Evolutionary conservation across 1,140 invertebrate species (phyloP).

Genomic region (Leptinotarsa lineolata): DNA sequence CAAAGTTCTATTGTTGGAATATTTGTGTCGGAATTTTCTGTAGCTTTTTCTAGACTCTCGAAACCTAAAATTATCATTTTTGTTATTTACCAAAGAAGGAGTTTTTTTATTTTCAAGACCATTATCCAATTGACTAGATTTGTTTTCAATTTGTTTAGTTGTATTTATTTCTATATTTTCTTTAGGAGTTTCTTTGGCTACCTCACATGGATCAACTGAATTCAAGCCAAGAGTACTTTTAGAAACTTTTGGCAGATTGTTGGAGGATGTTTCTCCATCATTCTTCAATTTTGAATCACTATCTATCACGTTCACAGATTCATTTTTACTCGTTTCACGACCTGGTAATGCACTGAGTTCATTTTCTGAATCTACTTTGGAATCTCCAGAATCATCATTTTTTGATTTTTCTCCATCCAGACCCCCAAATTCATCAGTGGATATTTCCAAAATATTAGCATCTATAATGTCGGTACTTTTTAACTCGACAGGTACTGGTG

Average conservation of each 20-base stretch:
- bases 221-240: no score
- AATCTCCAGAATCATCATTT: neutral
- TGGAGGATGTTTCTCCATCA: no score
- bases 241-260: no score
- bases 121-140: slow-evolving; percentile 30
- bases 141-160: slow-evolving; percentile 9
- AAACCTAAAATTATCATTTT: slow-evolving; percentile 29
- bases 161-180: slow-evolving; percentile 29
- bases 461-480: no score
- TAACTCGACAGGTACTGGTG: neutral
- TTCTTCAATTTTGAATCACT: no score
- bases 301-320: no score
- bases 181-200: slow-evolving; percentile 24
- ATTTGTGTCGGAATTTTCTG: slow-evolving; percentile 29
- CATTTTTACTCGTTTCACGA: no score
- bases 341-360: no score
- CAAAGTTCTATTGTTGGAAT: slow-evolving; percentile 40
- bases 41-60: slow-evolving; percentile 36
- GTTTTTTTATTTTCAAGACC: slow-evolving; percentile 30
- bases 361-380: neutral
- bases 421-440: no score
- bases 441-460: no score
- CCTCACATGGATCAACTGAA: neutral
- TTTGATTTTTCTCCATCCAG: no score
- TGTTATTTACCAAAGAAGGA: slow-evolving; percentile 18